Evolutionary conservation across 2,797 vertebrate species (phyloP), one percentile per base, ranked within the genome.

Genomic region (Channa striata): DNA sequence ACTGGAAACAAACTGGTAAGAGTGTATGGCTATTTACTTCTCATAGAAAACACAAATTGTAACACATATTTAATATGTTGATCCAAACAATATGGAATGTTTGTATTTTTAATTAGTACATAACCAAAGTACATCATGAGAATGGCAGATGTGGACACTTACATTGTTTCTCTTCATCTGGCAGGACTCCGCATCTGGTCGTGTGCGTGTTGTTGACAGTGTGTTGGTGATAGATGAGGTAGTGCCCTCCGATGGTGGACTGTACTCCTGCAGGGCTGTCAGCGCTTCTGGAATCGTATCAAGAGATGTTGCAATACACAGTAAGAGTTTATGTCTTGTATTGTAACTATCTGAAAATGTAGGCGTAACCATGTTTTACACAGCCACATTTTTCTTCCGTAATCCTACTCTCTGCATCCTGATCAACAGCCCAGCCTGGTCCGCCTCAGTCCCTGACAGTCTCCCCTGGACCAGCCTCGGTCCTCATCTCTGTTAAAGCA

Each of bases 241-340:
- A 14, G 33, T 73, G 80, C 88, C 94, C 78, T 92, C 93, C 75
- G 93, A 95, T 90, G 94, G 94, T 1, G 94, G 93, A 14, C 34
- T 92, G 23, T 95, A 95, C 83, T 93, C 90, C 75, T 95, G 94
- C 84, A 89, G 92, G 78, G 94, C 93, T 52, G 77, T 83, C 68
- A 90, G 90, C 65, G 0, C 8, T 0, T 79, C 62, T 44, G 91
- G 91, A 67, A 93, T 91, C 68, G 87, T 83, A 62, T 92, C 89
- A 4, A 73, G 90, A 78, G 90, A 93, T 23, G 81, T 94, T 33
- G 80, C 63, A 34, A 75, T 95, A 69, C 56, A 83, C 53, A 94
- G 94, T 95, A 92, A 91, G 93, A 65, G 0, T 44, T 65, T 16
- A 13, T 60, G 2, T 54, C 17, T 63, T 10, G 37, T 6, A 51